phyloP scores from a whole-genome alignment of 2,888 invertebrate genomes.

The Apamea crenata region DNA sequence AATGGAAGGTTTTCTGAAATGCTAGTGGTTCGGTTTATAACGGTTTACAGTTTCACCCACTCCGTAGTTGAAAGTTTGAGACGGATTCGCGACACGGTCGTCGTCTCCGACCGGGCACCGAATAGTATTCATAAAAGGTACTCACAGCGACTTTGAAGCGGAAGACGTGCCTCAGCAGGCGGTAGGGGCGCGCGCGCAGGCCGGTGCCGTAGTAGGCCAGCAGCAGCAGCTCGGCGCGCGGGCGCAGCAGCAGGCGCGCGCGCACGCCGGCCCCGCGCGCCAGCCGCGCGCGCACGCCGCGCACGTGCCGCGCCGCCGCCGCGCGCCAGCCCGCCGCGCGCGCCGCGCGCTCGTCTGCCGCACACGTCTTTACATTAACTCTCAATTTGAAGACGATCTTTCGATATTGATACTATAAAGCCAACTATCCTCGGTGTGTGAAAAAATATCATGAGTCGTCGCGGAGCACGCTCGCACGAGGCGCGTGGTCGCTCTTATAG shows the following conservation, averaged over 20 bases:
- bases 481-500: neutral
- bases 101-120: neutral
- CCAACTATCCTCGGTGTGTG: neutral
- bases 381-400: neutral
- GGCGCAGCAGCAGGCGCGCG: constrained; percentile 77
- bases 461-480: neutral
- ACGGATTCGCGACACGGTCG: no score
- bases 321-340: constrained; percentile 76
- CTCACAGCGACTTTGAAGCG: constrained; percentile 77
- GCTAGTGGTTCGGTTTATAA: neutral
- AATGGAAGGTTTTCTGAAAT: neutral
- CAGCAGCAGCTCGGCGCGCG: constrained; percentile 76
- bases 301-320: constrained; percentile 74
- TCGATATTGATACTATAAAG: neutral
- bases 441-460: no score
- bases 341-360: constrained; percentile 81
- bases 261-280: constrained; percentile 66
- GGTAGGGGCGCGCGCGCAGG: constrained; percentile 73
- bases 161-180: constrained; percentile 84
- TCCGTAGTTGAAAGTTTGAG: neutral
- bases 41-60: neutral
- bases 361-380: neutral
- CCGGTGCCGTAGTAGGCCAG: constrained; percentile 85
- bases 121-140: constrained; percentile 24
- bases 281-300: constrained; percentile 48